Base-by-base conservation (phyloP, 2,888 invertebrate species). In the Acanthosepion pharaonis region DNA sequence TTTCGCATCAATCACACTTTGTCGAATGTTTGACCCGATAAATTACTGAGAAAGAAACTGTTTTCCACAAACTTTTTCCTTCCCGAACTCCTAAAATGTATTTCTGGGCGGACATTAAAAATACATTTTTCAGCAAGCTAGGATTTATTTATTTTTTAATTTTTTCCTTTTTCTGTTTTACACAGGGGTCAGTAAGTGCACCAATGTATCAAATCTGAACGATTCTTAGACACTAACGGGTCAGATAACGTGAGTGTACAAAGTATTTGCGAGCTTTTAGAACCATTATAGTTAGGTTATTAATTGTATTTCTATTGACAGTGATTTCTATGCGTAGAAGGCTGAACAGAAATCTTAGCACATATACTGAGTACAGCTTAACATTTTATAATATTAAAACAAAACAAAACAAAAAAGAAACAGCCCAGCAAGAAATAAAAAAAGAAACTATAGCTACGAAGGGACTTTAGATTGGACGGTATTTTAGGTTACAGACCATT, bases 1-100 rank as follows among this genome's bases (percentile, higher is more conserved):
- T 78, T 78, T 78, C 78, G 78, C 78, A 78, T 78, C 78, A 78
- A 78, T 78, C 78, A 78, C 78, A n/a, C 78, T 33, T 78, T 78
- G 78, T 78, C 78, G n/a, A 78, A 78, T 78, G 11, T 33, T n/a
- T 78, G 78, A 78, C 78, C 78, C n/a, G n/a, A n/a, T 23, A 59
- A 5, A 20, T 59, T 59, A 59, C 23, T 23, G 78, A 78, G 18
- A 78, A 78, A n/a, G 78, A 33, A 33, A 78, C 9, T n/a, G 15
- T 78, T 33, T n/a, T 18, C n/a, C 15, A 18, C n/a, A 78, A n/a
- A 78, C 33, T 15, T 33, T 78, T 8, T 33, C n/a, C 15, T 15
- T 15, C n/a, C n/a, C 78, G 2, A n/a, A n/a, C n/a, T 78, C 3
- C 78, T 8, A n/a, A 78, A n/a, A 78, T 78, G 59, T 59, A 59